Base-by-base conservation (phyloP, 2,113 vertebrate genomes). In the Peromyscus leucopus region DNA sequence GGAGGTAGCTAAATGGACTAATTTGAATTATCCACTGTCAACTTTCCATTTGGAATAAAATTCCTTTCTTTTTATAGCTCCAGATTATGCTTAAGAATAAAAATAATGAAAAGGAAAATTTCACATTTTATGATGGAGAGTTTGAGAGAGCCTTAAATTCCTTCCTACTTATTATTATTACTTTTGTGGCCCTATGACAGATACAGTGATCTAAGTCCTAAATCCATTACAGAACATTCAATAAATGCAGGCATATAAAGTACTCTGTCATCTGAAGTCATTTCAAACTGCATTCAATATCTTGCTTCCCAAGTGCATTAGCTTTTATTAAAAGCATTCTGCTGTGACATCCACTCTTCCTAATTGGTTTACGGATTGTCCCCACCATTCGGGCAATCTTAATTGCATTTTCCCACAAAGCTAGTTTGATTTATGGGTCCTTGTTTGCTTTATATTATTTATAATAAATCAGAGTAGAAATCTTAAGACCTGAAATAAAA, bases 291-390 rank as follows among this genome's bases (percentile, higher is more conserved):
- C 93, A 85, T 95, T 94, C 86, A 93, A 31, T 89, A 75, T 67
- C 91, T 87, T 33, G 55, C 87, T 87, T 96, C 95, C 90, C 96
- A 89, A 97, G 89, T 94, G 94, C 90, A 95, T 96, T 96, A 84
- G 91, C 82, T 97, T 96, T 97, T 97, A 97, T 98, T 98, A 97
- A 97, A 98, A 97, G 96, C 94, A 84, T 98, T 97, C 93, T 74
- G n/a, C 94, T 96, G 91, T 28, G 51, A 59, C 93, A 96, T 97
- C 96, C 93, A 96, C 96, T 97, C 92, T 91, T 96, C 84, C 96
- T 98, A 98, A 98, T 97, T 98, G 96, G 97, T 97, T 98, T 98
- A 97, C 31, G 13, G 94, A 75, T 90, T 67, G 89, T 91, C 93
- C 95, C 78, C 67, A 91, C 97, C 93, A 88, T 92, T 95, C 69